Evolutionary conservation across 2,888 invertebrate species (phyloP).

Genomic region (Macrosoma leucophasiata): DNA sequence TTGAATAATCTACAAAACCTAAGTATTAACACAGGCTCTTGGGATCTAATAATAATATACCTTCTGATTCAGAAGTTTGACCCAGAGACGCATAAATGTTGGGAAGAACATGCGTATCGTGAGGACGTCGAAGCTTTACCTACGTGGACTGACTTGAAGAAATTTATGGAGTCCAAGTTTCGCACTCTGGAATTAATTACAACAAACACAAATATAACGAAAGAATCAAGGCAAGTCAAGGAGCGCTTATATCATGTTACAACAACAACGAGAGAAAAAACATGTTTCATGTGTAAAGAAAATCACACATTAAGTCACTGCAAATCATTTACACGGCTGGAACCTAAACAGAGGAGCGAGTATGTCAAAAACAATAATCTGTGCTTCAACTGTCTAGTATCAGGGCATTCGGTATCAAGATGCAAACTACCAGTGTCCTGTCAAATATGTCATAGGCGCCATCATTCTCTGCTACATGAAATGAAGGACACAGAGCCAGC

Average conservation of each 20-base stretch:
- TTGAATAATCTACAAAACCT: constrained; percentile 20
- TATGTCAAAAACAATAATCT: constrained; percentile 7
- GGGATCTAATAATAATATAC: constrained; percentile 23
- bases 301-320: constrained; percentile 13
- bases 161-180: constrained; percentile 19
- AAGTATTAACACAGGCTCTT: constrained; percentile 20
- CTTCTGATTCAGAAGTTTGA: constrained; percentile 26
- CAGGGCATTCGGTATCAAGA: constrained; percentile 9
- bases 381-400: constrained; percentile 12
- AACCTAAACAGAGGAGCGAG: constrained; percentile 5
- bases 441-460: constrained; percentile 10
- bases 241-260: constrained; percentile 8
- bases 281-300: background rate
- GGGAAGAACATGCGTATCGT: constrained; percentile 20
- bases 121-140: constrained; percentile 14
- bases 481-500: constrained; percentile 3
- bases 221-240: background rate
- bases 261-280: background rate
- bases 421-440: constrained; percentile 12
- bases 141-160: constrained; percentile 12
- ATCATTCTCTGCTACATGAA: constrained; percentile 16
- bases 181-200: constrained; percentile 18
- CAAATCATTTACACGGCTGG: constrained; percentile 1
- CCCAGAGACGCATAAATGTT: constrained; percentile 23
- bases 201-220: background rate